phyloP scores from a whole-genome alignment of 1,140 invertebrate species.

The Mya arenaria region DNA sequence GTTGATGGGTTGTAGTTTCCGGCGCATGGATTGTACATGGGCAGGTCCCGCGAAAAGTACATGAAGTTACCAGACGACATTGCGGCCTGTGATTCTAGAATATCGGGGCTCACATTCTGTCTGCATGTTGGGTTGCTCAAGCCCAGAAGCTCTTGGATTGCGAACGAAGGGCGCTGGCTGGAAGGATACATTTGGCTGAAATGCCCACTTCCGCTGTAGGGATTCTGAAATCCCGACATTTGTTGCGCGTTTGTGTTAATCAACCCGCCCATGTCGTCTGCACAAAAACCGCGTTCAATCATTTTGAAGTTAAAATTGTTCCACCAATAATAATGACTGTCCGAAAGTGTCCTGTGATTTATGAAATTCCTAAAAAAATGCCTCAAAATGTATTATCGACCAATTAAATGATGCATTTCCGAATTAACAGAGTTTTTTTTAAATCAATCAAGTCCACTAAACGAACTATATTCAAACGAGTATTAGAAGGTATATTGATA shows the following conservation, averaged over 20 bases:
- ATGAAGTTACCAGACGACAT: slow-evolving; percentile 47
- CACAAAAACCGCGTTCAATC: slow-evolving; percentile 50
- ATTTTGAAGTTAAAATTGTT: slow-evolving; percentile 1
- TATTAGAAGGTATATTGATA: too few relatives aligned
- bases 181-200: slow-evolving; percentile 44
- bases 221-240: slow-evolving; percentile 39
- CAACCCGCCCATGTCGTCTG: slow-evolving; percentile 37
- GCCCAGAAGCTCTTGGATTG: slow-evolving; percentile 50
- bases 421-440: too few relatives aligned
- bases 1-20: not conserved
- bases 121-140: slow-evolving; percentile 38
- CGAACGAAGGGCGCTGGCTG: slow-evolving; percentile 48
- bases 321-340: too few relatives aligned
- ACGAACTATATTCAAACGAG: too few relatives aligned
- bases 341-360: too few relatives aligned
- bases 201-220: slow-evolving; percentile 39
- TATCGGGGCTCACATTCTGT: slow-evolving; percentile 45
- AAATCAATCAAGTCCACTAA: too few relatives aligned
- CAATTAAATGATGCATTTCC: too few relatives aligned
- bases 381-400: too few relatives aligned
- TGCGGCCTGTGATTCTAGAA: slow-evolving; percentile 22
- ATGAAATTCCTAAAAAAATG: too few relatives aligned
- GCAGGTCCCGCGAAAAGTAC: slow-evolving; percentile 51
- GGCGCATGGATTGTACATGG: slow-evolving; percentile 31
- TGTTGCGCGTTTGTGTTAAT: slow-evolving; percentile 22